Evolutionary conservation across 2,113 vertebrate genomes (phyloP).

Genomic region (Cavia aperea): DNA sequence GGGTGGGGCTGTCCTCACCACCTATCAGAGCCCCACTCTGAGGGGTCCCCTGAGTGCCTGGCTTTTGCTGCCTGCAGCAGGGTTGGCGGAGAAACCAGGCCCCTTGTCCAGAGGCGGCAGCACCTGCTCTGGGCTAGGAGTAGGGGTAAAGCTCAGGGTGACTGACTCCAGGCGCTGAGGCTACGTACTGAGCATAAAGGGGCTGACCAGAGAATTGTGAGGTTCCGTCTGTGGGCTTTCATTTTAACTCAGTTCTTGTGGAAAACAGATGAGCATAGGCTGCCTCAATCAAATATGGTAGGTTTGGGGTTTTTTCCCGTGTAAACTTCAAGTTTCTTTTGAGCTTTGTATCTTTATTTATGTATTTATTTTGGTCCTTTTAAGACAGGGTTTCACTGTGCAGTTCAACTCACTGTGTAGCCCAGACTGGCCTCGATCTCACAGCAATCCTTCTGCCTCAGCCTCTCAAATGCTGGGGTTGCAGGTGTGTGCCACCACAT

Average conservation of each 20-base stretch:
- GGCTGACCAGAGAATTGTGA: background rate
- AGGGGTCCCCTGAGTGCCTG: rapidly evolving
- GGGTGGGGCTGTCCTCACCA: background rate
- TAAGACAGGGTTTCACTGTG: too few species aligned
- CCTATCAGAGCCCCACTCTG: rapidly evolving
- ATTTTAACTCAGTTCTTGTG: conserved; percentile 36
- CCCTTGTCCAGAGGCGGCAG: background rate
- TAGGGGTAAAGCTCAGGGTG: background rate
- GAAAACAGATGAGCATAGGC: conserved; percentile 38
- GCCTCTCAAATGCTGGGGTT: too few species aligned
- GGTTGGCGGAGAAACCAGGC: background rate
- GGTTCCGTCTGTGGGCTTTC: conserved; percentile 21
- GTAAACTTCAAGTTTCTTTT: conserved; percentile 44
- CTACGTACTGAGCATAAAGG: rapidly evolving
- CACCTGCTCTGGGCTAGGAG: background rate
- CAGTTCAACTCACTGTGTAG: too few species aligned
- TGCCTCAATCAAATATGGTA: background rate
- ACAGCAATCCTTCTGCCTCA: too few species aligned
- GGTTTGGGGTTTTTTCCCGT: background rate
- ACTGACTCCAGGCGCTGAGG: background rate
- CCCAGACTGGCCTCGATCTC: too few species aligned
- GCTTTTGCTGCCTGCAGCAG: rapidly evolving
- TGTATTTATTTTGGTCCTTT: too few species aligned
- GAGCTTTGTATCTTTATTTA: background rate
- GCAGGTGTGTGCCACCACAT: too few species aligned